Evolutionary conservation across 2,113 vertebrate genomes (phyloP).

Genomic region (Poecilia latipinna): DNA sequence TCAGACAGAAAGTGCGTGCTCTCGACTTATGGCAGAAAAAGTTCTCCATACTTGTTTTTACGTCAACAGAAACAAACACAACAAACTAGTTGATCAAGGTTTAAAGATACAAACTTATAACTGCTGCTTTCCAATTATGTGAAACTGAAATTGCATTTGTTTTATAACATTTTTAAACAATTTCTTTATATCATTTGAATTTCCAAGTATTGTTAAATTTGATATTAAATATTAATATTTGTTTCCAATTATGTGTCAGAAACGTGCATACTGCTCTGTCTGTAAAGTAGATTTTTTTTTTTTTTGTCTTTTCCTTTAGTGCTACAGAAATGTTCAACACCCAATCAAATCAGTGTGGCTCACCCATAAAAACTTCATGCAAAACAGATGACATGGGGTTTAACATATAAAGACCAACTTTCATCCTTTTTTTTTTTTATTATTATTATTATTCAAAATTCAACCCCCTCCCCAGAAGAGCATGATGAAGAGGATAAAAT

Average conservation of each 20-base stretch:
- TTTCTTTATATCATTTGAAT: no score
- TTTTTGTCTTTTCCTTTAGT: neutral
- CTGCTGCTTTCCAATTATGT: no score
- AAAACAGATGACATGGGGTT: conserved; percentile 4
- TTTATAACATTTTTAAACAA: no score
- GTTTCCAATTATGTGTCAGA: neutral
- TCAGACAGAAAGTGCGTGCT: no score
- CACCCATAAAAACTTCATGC: neutral
- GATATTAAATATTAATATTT: neutral
- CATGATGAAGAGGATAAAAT: conserved; percentile 37
- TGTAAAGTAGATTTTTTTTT: neutral
- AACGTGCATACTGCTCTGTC: neutral
- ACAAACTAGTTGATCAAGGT: no score
- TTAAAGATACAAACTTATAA: no score
- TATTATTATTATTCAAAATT: neutral
- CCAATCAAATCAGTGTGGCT: neutral
- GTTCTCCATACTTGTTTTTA: neutral
- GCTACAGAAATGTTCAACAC: neutral
- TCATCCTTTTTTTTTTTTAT: neutral
- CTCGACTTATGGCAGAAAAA: no score
- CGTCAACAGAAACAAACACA: no score
- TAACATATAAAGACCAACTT: conserved; percentile 6
- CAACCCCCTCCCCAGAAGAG: conserved; percentile 4
- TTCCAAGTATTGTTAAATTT: no score
- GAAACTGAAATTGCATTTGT: no score